Evolutionary conservation across 2,797 vertebrate species (phyloP).

Genomic region (Silurus lanzhouensis): DNA sequence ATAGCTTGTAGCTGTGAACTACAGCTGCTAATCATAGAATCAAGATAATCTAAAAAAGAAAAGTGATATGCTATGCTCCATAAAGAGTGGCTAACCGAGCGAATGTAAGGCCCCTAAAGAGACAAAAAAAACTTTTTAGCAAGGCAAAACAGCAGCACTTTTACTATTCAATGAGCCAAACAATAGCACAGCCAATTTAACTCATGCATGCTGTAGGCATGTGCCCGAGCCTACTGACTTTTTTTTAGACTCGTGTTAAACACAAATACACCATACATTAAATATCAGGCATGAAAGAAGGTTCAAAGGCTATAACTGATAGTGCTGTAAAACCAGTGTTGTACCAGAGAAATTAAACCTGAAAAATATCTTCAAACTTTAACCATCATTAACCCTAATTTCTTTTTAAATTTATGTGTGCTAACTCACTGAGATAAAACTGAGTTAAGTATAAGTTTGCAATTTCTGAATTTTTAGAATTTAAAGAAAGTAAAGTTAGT

Average conservation of each 20-base stretch:
- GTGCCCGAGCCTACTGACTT: neutral
- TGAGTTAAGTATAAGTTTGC: neutral
- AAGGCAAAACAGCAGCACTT: neutral
- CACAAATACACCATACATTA: conserved; percentile 8
- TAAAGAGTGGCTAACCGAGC: neutral
- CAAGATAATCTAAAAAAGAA: neutral
- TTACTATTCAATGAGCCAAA: neutral
- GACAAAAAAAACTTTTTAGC: conserved; percentile 11
- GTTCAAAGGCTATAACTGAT: neutral
- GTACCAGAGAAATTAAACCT: neutral
- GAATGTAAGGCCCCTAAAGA: neutral
- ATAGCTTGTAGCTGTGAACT: neutral
- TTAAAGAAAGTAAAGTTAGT: neutral
- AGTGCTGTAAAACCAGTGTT: neutral
- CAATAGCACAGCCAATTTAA: neutral
- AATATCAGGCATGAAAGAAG: neutral
- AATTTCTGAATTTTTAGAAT: neutral
- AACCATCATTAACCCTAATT: neutral
- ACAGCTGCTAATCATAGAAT: conserved; percentile 4
- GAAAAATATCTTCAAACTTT: neutral
- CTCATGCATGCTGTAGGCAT: neutral
- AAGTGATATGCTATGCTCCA: neutral
- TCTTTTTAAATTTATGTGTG: neutral
- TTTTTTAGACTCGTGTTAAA: neutral
- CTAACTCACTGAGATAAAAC: neutral